Conservation (phyloP, 2,888 invertebrate genomes). For the Flexamia atlantica region DNA sequence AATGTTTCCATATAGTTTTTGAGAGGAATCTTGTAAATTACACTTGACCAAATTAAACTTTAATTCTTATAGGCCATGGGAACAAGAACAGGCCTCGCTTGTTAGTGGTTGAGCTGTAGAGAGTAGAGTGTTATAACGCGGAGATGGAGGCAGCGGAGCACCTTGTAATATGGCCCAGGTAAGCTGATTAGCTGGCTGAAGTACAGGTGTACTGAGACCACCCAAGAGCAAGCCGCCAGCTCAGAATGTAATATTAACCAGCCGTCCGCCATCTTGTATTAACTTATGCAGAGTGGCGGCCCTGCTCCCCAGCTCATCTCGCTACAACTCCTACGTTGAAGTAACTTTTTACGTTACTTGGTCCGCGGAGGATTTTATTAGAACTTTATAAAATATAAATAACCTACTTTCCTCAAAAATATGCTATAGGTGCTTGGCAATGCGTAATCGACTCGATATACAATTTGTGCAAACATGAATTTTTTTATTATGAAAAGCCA, state of each 20-base stretch:
- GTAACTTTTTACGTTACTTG: slow-evolving; percentile 21
- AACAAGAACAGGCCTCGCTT: too few relatives aligned
- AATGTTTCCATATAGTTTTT: too few relatives aligned
- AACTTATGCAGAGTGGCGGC: slow-evolving; percentile 41
- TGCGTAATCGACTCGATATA: too few relatives aligned
- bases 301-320: slow-evolving; percentile 15
- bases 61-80: too few relatives aligned
- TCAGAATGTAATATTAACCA: slow-evolving; percentile 39
- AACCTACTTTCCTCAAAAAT: not conserved
- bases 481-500: too few relatives aligned
- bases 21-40: too few relatives aligned
- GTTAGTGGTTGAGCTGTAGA: too few relatives aligned
- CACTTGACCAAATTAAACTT: too few relatives aligned
- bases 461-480: too few relatives aligned
- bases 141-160: not conserved
- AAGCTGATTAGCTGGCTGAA: slow-evolving; percentile 13
- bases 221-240: not conserved
- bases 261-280: slow-evolving; percentile 44
- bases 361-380: slow-evolving; percentile 1
- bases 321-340: slow-evolving; percentile 23
- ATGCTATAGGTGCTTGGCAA: too few relatives aligned
- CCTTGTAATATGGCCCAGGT: slow-evolving; percentile 34
- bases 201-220: slow-evolving; percentile 33
- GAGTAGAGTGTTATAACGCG: not conserved
- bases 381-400: not conserved